Evolutionary conservation across 2,797 vertebrate genomes (phyloP), one percentile per base, ranked within the genome.

Genomic region (Siniperca obscura): DNA sequence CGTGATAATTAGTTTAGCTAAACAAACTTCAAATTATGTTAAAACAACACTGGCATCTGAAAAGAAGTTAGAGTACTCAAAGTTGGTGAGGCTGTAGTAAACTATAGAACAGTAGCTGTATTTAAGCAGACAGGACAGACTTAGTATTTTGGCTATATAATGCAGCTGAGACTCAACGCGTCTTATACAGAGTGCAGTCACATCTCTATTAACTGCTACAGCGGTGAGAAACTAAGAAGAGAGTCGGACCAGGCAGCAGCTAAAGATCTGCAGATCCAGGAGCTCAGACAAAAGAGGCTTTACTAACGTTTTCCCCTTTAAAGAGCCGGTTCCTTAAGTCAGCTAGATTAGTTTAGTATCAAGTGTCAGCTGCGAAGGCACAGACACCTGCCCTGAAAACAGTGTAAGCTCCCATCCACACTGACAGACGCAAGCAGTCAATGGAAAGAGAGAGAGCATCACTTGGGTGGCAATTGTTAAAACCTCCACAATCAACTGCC

Each of bases 11-110:
- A 93, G 88, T 74, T 90, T 61, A 87, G 65, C 91, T 92, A 93
- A 95, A 95, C 92, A 94, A 94, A 94, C 92, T 89, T 91, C 85
- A 93, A 91, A 94, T 95, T 94, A 92, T 87, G 90, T 78, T 93
- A 90, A 92, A 93, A 93, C 81, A 91, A 93, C 92, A 91, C 17
- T 81, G 84, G 72, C 77, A 71, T 85, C 70, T 72, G 78, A 93
- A 91, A 84, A 87, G 81, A 71, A 68, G 87, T 91, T 93, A 93
- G 90, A 85, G 89, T 60, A 73, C 87, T 83, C 44, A 75, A 70
- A 75, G 69, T 71, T 64, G 60, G 52, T 65, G 76, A 82, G 71
- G 70, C 56, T 50, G 55, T 12, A 56, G 38, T 46, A 53, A 82
- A 78, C 66, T 55, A 62, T 21, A 78, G 22, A 67, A 80, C 48